Conservation (phyloP, 2,888 invertebrate species). For the Callinectes sapidus region DNA sequence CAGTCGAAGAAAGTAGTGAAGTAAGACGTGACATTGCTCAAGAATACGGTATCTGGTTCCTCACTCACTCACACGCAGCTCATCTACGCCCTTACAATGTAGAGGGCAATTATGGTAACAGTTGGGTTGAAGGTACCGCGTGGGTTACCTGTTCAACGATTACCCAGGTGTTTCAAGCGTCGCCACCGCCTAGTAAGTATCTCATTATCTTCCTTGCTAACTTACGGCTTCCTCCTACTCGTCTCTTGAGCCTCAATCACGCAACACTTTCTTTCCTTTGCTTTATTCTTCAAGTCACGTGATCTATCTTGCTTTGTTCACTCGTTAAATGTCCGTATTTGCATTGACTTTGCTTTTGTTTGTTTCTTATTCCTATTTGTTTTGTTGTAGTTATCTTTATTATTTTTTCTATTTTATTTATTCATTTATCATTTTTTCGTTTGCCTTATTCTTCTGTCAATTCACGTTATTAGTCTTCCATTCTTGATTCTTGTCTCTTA, state of each 20-base stretch:
- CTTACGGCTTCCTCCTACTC: not conserved
- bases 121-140: not conserved
- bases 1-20: too few species aligned
- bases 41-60: not conserved
- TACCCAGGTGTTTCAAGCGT: constrained; percentile 12
- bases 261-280: too few species aligned
- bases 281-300: too few species aligned
- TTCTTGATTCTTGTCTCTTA: too few species aligned
- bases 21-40: too few species aligned
- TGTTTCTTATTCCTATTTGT: not conserved
- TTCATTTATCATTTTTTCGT: not conserved
- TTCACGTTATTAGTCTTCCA: too few species aligned
- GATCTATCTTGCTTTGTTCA: not conserved
- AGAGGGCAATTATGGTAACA: not conserved
- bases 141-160: not conserved
- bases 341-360: too few species aligned
- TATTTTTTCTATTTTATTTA: not conserved
- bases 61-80: not conserved
- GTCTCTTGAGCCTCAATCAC: not conserved
- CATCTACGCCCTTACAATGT: not conserved
- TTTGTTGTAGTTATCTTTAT: not conserved
- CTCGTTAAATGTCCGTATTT: too few species aligned
- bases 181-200: not conserved
- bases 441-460: not conserved
- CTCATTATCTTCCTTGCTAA: not conserved